Evolutionary conservation across 64 coral and sea anemone genomes (phyloP).

Genomic region (Astreopora myriophthalma): DNA sequence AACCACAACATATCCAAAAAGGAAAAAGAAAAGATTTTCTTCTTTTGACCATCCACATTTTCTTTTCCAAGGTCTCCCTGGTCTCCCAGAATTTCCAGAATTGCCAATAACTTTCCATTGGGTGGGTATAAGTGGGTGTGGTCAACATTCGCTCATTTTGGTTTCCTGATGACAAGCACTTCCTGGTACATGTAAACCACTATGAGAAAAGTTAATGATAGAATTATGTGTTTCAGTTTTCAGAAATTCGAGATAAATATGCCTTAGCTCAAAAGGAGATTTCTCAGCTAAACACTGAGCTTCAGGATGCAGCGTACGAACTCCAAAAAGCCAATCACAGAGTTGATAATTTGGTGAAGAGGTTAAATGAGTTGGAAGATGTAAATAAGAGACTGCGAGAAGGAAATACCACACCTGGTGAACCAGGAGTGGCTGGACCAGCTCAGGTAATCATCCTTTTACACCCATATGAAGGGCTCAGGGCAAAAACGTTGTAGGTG

Average conservation of each 20-base stretch:
- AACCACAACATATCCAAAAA: no score
- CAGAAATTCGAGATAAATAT: constrained; percentile 97
- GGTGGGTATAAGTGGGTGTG: no score
- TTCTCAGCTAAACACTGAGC: constrained; percentile 85
- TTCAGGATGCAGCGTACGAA: constrained; percentile 94
- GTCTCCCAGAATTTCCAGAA: no score
- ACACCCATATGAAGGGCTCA: no score
- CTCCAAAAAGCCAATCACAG: constrained; percentile 94
- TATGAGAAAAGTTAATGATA: not conserved
- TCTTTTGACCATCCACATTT: no score
- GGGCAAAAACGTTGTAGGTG: no score
- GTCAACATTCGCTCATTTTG: no score
- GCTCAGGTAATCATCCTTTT: constrained; percentile 6
- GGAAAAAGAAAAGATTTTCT: no score
- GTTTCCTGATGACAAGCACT: no score
- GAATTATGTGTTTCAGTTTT: constrained; percentile 69
- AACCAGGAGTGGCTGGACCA: not conserved
- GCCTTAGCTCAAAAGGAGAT: constrained; percentile 90
- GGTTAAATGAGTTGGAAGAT: constrained; percentile 74
- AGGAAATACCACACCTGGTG: constrained; percentile 47
- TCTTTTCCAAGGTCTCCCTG: no score
- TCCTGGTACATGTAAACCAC: not conserved
- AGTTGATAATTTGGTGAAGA: constrained; percentile 93
- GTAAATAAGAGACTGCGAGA: constrained; percentile 64
- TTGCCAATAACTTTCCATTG: no score